phyloP scores from a whole-genome alignment of 1,140 invertebrate genomes.

The Ridgeia piscesae region DNA sequence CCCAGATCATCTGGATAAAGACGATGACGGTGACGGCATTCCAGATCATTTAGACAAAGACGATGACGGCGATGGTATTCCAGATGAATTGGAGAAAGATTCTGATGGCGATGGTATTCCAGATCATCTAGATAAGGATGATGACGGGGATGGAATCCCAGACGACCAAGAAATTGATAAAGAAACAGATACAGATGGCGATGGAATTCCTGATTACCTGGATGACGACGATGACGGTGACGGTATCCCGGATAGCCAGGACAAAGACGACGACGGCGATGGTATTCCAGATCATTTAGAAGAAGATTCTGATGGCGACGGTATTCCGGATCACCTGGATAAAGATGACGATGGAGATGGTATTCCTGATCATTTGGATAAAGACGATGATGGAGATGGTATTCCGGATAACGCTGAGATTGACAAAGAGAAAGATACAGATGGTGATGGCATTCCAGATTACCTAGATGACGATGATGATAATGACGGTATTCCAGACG shows the following conservation, averaged over 20 bases:
- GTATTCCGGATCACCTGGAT: conserved; percentile 38
- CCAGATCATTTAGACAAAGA: conserved; percentile 40
- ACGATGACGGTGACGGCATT: conserved; percentile 33
- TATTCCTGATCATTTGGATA: conserved; percentile 30
- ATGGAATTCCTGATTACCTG: conserved; percentile 50
- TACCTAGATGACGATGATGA: conserved; percentile 32
- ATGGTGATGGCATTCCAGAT: conserved; percentile 44
- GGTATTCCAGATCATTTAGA: conserved; percentile 43
- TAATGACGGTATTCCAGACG: conserved; percentile 48
- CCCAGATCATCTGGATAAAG: conserved; percentile 26
- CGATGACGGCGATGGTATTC: conserved; percentile 44
- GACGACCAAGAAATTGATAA: conserved; percentile 28
- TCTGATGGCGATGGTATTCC: conserved; percentile 25
- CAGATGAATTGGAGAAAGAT: conserved; percentile 37
- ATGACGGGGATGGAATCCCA: conserved; percentile 24
- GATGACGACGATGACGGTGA: conserved; percentile 46
- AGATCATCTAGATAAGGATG: conserved; percentile 24
- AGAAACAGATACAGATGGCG: conserved; percentile 46
- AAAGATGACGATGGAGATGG: conserved; percentile 36
- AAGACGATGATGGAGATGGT: conserved; percentile 42
- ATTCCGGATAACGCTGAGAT: conserved; percentile 41
- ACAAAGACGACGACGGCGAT: conserved; percentile 33
- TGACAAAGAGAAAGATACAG: conserved; percentile 38
- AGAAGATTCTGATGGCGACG: conserved; percentile 42
- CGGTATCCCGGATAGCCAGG: conserved; percentile 42